A percentile compares a stretch with the other conserved stretches of the same genome.
phyloP scores from a whole-genome alignment of 2,888 invertebrate genomes.

The Phrixothrix hirtus region DNA sequence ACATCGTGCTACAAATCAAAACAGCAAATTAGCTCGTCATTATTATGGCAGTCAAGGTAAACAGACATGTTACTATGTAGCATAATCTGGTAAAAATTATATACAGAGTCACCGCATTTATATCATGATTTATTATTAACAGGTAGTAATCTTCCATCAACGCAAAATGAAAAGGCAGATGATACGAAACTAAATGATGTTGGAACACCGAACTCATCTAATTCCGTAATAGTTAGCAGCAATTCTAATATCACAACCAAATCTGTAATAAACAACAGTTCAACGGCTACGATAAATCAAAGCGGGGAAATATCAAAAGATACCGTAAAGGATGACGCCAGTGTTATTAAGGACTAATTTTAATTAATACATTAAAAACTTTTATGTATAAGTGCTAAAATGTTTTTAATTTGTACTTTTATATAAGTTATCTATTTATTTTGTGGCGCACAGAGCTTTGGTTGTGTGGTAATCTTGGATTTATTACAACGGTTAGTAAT shows the following conservation, averaged over 20 bases:
- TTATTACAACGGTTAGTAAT: constrained; percentile 3
- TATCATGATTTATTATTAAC: too few species aligned
- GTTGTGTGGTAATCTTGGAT: constrained; percentile 20
- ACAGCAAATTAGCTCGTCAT: constrained; percentile 56
- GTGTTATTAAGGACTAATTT: constrained; percentile 49
- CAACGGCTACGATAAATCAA: constrained; percentile 31
- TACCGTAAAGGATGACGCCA: constrained; percentile 46
- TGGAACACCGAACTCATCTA: constrained; percentile 33
- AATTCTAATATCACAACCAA: constrained; percentile 28
- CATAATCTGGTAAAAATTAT: not conserved
- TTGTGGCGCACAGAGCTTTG: constrained; percentile 23
- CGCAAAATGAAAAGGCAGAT: constrained; percentile 51
- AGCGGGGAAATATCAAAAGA: constrained; percentile 46
- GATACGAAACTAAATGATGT: constrained; percentile 49
- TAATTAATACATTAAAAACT: constrained; percentile 19
- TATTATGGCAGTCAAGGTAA: constrained; percentile 55
- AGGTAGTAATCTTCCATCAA: constrained; percentile 31
- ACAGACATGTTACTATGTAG: too few species aligned
- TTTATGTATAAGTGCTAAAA: constrained; percentile 37
- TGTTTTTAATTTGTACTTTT: constrained; percentile 25
- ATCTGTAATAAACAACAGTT: constrained; percentile 27
- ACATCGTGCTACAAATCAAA: constrained; percentile 51
- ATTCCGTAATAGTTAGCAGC: constrained; percentile 36
- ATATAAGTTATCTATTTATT: constrained; percentile 23
- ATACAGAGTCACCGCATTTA: too few species aligned